phyloP scores from a whole-genome alignment of 1,140 invertebrate genomes.

The Aradophagus sp. region DNA sequence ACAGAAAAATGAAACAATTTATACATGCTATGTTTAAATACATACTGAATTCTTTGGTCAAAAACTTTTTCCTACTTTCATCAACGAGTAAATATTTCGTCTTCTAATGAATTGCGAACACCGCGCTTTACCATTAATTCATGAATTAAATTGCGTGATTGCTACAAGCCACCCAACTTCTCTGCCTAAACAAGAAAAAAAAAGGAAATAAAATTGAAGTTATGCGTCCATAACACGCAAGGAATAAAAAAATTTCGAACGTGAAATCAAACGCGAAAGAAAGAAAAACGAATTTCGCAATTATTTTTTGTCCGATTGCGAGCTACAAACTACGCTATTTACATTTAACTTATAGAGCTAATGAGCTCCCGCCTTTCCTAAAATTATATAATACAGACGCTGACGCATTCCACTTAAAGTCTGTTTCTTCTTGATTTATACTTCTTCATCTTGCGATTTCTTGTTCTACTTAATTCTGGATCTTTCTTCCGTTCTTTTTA shows the following conservation, averaged over 20 bases:
- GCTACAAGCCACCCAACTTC: slow-evolving; percentile 33
- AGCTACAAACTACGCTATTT: slow-evolving; percentile 67
- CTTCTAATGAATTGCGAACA: slow-evolving; percentile 11
- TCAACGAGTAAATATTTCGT: no score
- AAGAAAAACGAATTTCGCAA: slow-evolving; percentile 27
- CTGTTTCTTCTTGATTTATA: slow-evolving; percentile 4
- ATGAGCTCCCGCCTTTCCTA: slow-evolving; percentile 64
- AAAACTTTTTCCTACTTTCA: no score
- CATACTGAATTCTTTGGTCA: no score
- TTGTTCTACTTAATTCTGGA: background rate
- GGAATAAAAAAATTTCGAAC: slow-evolving; percentile 10
- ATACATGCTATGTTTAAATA: no score
- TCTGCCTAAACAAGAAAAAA: slow-evolving; percentile 4
- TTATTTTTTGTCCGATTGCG: slow-evolving; percentile 20
- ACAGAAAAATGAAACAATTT: no score
- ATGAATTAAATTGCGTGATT: slow-evolving; percentile 15
- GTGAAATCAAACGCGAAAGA: no score
- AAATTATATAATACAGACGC: slow-evolving; percentile 74
- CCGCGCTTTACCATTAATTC: slow-evolving; percentile 23
- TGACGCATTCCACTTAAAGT: slow-evolving; percentile 47
- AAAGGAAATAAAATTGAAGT: slow-evolving; percentile 16
- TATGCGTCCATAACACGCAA: no score
- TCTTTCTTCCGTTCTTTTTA: background rate
- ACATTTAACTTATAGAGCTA: slow-evolving; percentile 70
- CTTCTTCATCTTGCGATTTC: background rate